These are phyloP conservation scores for Orthonevra nobilis DNA, from an alignment of 2,888 invertebrate genomes.

Conservation along the genomic window DNA sequence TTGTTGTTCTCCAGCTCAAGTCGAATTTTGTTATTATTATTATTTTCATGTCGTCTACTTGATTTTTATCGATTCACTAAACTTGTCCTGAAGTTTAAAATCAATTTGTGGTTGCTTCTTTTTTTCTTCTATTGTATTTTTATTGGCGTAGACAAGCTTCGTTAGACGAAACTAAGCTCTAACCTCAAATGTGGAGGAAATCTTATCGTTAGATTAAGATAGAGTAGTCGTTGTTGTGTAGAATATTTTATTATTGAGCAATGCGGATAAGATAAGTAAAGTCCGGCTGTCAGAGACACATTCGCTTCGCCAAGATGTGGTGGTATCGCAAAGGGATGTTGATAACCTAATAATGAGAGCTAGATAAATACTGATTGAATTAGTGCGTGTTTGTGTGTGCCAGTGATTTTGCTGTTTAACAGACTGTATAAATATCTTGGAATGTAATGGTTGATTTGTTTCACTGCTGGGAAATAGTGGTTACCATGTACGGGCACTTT, in stretches of 20 bases:
- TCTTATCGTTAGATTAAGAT: conserved; percentile 62
- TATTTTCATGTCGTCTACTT: conserved; percentile 36
- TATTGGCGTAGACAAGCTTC: conserved; percentile 7
- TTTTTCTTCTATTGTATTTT: neutral
- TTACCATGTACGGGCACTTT: neutral
- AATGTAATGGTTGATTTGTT: conserved; percentile 16
- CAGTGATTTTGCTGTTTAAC: neutral
- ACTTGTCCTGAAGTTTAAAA: conserved; percentile 43
- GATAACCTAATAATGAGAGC: conserved; percentile 24
- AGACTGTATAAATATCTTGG: conserved; percentile 12
- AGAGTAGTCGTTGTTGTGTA: too few species aligned
- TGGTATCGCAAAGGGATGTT: conserved; percentile 11
- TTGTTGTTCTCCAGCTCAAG: conserved; percentile 19
- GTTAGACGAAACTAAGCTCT: conserved; percentile 13
- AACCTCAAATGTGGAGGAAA: too few species aligned
- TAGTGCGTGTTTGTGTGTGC: neutral
- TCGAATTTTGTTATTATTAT: conserved; percentile 33
- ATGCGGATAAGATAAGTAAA: conserved; percentile 67
- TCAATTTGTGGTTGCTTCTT: neutral
- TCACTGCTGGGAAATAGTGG: conserved; percentile 26
- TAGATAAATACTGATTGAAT: conserved; percentile 18
- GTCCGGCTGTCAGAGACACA: conserved; percentile 45
- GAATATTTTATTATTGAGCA: conserved; percentile 48
- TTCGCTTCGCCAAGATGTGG: conserved; percentile 6
- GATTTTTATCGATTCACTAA: conserved; percentile 55